Evolutionary conservation across 2,888 invertebrate genomes (phyloP), one percentile per base, ranked within the genome.

Genomic region (Uloborus plumipes): DNA sequence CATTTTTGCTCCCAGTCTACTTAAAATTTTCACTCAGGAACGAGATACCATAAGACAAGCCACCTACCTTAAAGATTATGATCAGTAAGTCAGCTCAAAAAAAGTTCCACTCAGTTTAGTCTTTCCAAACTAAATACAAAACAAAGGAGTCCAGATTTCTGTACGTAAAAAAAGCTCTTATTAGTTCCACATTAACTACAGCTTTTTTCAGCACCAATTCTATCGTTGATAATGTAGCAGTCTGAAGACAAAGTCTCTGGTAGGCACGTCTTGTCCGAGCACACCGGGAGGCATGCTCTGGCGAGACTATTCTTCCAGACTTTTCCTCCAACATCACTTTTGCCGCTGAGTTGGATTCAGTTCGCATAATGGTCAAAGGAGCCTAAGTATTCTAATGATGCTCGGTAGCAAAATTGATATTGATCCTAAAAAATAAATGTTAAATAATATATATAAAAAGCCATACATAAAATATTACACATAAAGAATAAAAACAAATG

Each of bases 381-480:
- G 87, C 97, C 97, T 89, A 99, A 92, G 91, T 99, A 99, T 90
- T 99, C 99, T 89, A 99, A 92, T 87, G 98, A 98, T 84, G 99
- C 98, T 87, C 97, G 94, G 91, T 99, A 99, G 91, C 99, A 98
- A 92, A 99, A 99, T 90, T 99, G 97, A 91, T 99, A 99, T 91
- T 99, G 99, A 91, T 99, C 98, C 85, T 85, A 39, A 1, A 78
- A 74, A 51, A 50, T 11, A 74, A 65, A 55, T 18, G 7, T n/a
- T 9, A 31, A 26, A 11, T 22, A 3, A 16, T 1, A 39, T 9
- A 11, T 11, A 39, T 11, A 31, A 31, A 31, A 31, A 31, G 7
- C 2, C 7, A 9, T 11, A 7, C 39, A 39, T 39, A 58, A 58
- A 22, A 7, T 61, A 9, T 61, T 31, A 15, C 13, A 61, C 9